A percentile compares a stretch with the other conserved stretches of the same genome.
Evolutionary conservation across 2,888 invertebrate genomes (phyloP).

Genomic region (Pterostichus madidus): DNA sequence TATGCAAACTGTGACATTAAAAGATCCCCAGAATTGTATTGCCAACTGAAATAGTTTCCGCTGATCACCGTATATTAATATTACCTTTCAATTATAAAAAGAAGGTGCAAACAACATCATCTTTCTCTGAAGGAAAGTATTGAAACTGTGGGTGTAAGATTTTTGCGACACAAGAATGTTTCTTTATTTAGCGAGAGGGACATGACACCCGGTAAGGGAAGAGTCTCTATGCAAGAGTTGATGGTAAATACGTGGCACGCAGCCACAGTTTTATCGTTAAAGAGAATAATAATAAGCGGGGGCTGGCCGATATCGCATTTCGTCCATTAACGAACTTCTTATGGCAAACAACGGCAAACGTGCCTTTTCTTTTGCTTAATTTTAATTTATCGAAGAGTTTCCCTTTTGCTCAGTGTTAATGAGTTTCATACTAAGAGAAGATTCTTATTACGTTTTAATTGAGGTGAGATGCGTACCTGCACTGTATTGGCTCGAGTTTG

Average conservation of each 20-base stretch:
- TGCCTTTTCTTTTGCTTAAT: conserved; percentile 65
- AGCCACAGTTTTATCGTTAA: conserved; percentile 27
- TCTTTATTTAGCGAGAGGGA: neutral
- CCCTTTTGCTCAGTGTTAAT: conserved; percentile 77
- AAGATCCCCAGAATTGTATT: no score
- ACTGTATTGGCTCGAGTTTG: conserved; percentile 71
- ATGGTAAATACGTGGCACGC: neutral
- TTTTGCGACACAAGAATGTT: no score
- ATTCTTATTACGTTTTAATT: conserved; percentile 79
- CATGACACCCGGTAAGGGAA: neutral
- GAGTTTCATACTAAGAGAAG: conserved; percentile 77
- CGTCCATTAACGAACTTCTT: conserved; percentile 66
- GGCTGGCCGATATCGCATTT: conserved; percentile 62
- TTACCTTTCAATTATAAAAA: no score
- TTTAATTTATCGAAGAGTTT: conserved; percentile 69
- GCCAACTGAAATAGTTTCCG: no score
- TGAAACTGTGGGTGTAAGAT: no score
- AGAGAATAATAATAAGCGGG: conserved; percentile 51
- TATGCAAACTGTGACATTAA: no score
- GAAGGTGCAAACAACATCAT: no score
- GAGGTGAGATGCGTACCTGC: conserved; percentile 76
- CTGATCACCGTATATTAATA: no score
- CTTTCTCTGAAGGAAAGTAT: no score
- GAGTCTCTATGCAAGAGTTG: neutral
- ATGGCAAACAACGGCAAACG: conserved; percentile 64